A percentile compares a stretch with the other conserved stretches of the same genome.
Conservation (phyloP, 2,797 vertebrate species). For the Thamnophis elegans region DNA sequence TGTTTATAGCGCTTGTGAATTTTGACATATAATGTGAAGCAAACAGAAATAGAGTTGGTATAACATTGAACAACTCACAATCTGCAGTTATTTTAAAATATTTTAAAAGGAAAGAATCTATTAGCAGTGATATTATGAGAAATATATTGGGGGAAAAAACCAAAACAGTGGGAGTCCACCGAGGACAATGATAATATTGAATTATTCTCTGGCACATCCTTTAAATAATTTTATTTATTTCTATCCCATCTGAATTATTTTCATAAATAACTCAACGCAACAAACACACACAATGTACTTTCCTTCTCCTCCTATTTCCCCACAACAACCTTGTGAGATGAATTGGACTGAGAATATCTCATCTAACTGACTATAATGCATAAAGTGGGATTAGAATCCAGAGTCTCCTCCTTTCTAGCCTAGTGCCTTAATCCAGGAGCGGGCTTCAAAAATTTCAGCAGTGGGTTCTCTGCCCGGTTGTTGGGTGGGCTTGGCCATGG, state of each 20-base stretch:
- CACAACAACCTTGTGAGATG: neutral
- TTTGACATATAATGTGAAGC: conserved; percentile 32
- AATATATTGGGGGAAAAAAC: neutral
- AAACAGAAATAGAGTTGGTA: conserved; percentile 22
- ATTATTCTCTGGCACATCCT: neutral
- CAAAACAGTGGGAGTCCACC: neutral
- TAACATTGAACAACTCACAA: conserved; percentile 35
- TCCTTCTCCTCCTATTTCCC: neutral
- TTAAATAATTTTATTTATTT: neutral
- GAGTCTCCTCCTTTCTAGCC: neutral
- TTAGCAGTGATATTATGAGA: conserved; percentile 14
- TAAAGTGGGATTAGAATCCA: neutral
- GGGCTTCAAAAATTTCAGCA: too few relatives aligned
- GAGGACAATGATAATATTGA: neutral
- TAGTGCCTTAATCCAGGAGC: neutral
- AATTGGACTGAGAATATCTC: too few relatives aligned
- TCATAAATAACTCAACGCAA: neutral
- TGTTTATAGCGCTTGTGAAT: conserved; percentile 55
- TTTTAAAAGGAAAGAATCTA: neutral
- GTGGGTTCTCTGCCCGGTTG: too few relatives aligned
- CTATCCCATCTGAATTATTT: neutral
- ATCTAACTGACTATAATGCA: neutral
- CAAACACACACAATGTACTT: neutral
- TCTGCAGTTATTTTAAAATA: conserved; percentile 34
- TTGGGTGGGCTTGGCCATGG: too few relatives aligned